A percentile compares a stretch with the other conserved stretches of the same genome.
Conservation (phyloP, 1,140 invertebrate species). For the Muscidifurax raptorellus region DNA sequence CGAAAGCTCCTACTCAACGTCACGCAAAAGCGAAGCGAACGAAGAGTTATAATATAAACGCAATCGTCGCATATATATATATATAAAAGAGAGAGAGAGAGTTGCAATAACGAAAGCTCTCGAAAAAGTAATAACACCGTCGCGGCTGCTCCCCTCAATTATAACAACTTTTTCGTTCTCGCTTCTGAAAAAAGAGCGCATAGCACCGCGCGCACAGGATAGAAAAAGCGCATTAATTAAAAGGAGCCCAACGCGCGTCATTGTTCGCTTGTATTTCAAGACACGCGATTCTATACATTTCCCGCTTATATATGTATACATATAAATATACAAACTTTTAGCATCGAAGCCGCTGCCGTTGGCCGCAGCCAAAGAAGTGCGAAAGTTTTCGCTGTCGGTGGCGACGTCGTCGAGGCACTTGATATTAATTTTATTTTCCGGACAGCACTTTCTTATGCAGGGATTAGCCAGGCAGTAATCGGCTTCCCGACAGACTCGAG, state of each 20-base stretch:
- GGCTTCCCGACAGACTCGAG: constrained; percentile 49
- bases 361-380: neutral
- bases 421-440: constrained; percentile 42
- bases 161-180: neutral
- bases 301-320: neutral
- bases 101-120: constrained; percentile 6
- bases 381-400: neutral
- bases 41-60: neutral
- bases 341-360: constrained; percentile 42
- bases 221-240: neutral
- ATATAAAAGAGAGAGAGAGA: no score
- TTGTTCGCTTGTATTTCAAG: no score
- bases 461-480: constrained; percentile 50
- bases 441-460: constrained; percentile 62
- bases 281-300: no score
- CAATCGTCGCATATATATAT: neutral
- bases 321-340: constrained; percentile 43
- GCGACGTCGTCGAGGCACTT: neutral
- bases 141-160: neutral
- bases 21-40: no score
- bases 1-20: no score
- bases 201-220: no score
- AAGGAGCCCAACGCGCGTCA: neutral
- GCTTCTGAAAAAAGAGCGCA: neutral
- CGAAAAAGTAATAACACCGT: neutral